phyloP scores from a whole-genome alignment of 2,888 invertebrate species.

The Drosophila falleni region DNA sequence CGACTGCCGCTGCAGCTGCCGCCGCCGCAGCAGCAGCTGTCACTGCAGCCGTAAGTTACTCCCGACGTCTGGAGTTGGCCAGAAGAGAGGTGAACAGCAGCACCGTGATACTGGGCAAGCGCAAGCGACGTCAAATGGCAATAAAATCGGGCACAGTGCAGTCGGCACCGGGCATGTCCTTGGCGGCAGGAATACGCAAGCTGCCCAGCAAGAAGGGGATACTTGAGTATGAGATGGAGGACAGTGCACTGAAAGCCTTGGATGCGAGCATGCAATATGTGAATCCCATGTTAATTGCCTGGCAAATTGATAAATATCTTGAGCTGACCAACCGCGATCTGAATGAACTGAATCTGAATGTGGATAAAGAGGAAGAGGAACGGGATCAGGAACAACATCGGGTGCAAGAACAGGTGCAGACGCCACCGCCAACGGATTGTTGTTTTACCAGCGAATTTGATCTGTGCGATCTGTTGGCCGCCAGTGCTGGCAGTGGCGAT shows the following conservation, averaged over 20 bases:
- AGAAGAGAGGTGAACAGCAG: slow-evolving; percentile 3
- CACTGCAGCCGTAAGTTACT: slow-evolving; percentile 35
- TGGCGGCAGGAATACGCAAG: slow-evolving; percentile 72
- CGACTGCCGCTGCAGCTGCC: slow-evolving; percentile 30
- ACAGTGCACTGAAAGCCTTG: slow-evolving; percentile 71
- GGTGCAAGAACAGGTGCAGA: slow-evolving; percentile 27
- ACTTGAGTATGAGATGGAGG: slow-evolving; percentile 82
- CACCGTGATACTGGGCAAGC: slow-evolving; percentile 50
- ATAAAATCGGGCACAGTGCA: slow-evolving; percentile 14
- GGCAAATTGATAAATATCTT: slow-evolving; percentile 84
- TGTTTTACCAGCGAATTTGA: slow-evolving; percentile 83
- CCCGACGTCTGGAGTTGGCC: slow-evolving; percentile 47
- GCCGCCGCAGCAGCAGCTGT: slow-evolving; percentile 29
- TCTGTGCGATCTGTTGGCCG: slow-evolving; percentile 79
- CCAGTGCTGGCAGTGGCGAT: slow-evolving; percentile 56
- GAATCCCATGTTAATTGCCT: slow-evolving; percentile 76
- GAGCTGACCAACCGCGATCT: slow-evolving; percentile 62
- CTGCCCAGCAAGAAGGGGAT: slow-evolving; percentile 81
- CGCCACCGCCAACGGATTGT: slow-evolving; percentile 81
- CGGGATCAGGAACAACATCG: neutral
- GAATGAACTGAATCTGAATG: slow-evolving; percentile 55
- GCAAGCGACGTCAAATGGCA: slow-evolving; percentile 40
- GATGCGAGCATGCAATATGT: slow-evolving; percentile 68
- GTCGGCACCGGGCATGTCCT: slow-evolving; percentile 28
- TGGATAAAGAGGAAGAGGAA: slow-evolving; percentile 25